Evolutionary conservation across 2,113 vertebrate genomes (phyloP).

Genomic region (Neogobius melanostomus): DNA sequence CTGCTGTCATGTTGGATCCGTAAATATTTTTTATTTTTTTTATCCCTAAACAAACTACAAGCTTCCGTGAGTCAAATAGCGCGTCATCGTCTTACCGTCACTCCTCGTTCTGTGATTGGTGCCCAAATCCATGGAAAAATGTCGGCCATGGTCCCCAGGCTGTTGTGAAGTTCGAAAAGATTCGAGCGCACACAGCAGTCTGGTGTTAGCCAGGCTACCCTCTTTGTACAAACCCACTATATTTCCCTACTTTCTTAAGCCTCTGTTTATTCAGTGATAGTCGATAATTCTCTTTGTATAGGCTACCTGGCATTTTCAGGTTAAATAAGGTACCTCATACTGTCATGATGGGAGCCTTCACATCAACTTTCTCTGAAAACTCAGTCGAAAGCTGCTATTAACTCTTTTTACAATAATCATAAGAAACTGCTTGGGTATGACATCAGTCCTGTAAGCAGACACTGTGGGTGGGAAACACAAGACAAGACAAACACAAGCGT

Average conservation of each 20-base stretch:
- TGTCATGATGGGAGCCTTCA: not conserved
- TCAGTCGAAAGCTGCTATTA: not conserved
- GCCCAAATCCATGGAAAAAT: too few relatives aligned
- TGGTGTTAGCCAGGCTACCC: too few relatives aligned
- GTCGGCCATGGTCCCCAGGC: too few relatives aligned
- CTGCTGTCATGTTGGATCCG: too few relatives aligned
- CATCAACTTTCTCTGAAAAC: not conserved
- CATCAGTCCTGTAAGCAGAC: not conserved
- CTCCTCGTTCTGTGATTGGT: too few relatives aligned
- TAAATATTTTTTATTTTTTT: too few relatives aligned
- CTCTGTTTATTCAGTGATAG: not conserved
- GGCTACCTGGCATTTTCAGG: not conserved
- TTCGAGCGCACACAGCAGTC: too few relatives aligned
- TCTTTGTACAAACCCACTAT: not conserved
- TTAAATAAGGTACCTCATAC: not conserved
- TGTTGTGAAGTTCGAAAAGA: too few relatives aligned
- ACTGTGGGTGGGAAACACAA: constrained; percentile 1
- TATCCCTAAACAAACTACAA: too few relatives aligned
- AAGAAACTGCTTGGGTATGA: not conserved
- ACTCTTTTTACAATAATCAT: not conserved
- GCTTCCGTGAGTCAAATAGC: too few relatives aligned
- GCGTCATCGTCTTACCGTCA: too few relatives aligned
- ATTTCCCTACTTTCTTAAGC: not conserved
- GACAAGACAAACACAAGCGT: not conserved
- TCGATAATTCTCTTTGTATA: too few relatives aligned